Evolutionary conservation across 2,888 invertebrate species (phyloP).

Genomic region (Lysandra coridon): DNA sequence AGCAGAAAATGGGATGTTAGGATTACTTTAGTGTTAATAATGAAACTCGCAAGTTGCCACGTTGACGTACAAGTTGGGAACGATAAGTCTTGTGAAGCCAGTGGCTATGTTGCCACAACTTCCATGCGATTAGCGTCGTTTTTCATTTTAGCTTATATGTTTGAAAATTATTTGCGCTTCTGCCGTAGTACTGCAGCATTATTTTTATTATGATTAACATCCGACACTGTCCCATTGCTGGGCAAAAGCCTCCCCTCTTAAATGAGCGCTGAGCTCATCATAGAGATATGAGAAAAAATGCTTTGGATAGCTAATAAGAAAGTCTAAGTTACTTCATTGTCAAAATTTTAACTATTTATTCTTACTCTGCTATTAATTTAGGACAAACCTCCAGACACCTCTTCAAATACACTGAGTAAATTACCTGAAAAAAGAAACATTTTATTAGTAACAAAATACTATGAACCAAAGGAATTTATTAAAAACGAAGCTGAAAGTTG

Average conservation of each 20-base stretch:
- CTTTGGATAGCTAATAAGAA: too few relatives aligned
- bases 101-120: background rate
- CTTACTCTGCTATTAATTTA: background rate
- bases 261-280: too few relatives aligned
- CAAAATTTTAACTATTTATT: background rate
- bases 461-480: background rate
- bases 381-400: background rate
- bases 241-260: too few relatives aligned
- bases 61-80: background rate
- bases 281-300: too few relatives aligned
- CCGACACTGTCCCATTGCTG: background rate
- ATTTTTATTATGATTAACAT: background rate
- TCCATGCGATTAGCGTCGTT: background rate
- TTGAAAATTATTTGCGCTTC: background rate
- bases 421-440: conserved; percentile 17
- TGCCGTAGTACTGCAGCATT: background rate
- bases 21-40: conserved; percentile 17
- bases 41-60: conserved; percentile 10
- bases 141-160: background rate
- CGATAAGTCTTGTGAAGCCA: background rate
- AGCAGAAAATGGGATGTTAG: conserved; percentile 17
- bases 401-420: background rate
- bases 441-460: background rate
- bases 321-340: too few relatives aligned
- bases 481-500: conserved; percentile 10